Conservation (phyloP, 2,797 vertebrate genomes). For the Nannoperca australis region DNA sequence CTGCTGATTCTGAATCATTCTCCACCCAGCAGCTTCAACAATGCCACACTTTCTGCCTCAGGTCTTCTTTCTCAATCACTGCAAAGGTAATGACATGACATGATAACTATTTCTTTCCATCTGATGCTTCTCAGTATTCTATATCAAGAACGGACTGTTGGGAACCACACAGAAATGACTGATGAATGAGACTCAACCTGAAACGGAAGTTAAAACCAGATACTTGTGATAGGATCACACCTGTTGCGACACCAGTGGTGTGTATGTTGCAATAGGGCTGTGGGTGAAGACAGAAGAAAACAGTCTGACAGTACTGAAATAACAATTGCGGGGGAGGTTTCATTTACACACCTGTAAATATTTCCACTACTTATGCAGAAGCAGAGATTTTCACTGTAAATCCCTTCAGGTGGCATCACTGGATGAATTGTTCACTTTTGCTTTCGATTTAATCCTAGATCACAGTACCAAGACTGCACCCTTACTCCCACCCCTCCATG, state of each 20-base stretch:
- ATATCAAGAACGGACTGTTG: not conserved
- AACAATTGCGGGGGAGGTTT: no score
- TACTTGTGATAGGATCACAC: no score
- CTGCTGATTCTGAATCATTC: constrained; percentile 39
- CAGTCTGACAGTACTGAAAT: no score
- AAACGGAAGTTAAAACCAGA: not conserved
- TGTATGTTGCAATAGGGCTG: no score
- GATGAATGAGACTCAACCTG: not conserved
- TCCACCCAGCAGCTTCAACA: constrained; percentile 45
- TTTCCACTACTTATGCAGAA: no score
- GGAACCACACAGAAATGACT: not conserved
- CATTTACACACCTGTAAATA: no score
- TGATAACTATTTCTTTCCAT: not conserved
- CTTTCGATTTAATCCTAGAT: constrained; percentile 51
- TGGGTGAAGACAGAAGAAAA: no score
- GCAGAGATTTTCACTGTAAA: not conserved
- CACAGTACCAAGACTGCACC: constrained; percentile 38
- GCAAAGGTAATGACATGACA: constrained; percentile 61
- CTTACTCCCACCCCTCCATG: constrained; percentile 70
- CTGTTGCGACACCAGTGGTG: no score
- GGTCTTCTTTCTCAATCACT: constrained; percentile 43
- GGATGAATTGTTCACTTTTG: not conserved
- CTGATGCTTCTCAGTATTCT: not conserved
- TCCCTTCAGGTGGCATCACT: not conserved
- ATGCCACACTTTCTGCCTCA: constrained; percentile 23